Evolutionary conservation across 2,113 vertebrate genomes (phyloP), one percentile per base, ranked within the genome.

Genomic region (Periophthalmodon schlosseri): DNA sequence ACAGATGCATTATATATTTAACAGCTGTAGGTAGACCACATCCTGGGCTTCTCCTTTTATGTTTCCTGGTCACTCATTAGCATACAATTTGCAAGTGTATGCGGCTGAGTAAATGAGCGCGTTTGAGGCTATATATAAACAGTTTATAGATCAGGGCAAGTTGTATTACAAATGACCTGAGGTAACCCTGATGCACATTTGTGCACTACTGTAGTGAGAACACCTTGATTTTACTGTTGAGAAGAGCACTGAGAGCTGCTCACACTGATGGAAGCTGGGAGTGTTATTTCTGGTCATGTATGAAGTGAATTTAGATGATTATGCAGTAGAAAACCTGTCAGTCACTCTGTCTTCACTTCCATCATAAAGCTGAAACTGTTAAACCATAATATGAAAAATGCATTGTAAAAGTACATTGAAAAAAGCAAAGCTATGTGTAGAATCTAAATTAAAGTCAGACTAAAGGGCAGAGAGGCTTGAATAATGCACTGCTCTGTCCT

Each of bases 1-100:
- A 93, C 91, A 89, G 89, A 93, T 92, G 90, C 85, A 92, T 93
- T 92, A 91, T 91, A 92, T 91, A 91, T 92, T 93, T 93, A 93
- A 92, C 88, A 89, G 90, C 88, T 87, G 82, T 76, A 86, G 82
- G 86, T 89, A 87, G 88, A 92, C 86, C 90, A 87, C 91, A 88
- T 93, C 83, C 86, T 64, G 76, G 83, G 68, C 70, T 73, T 74
- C 75, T 71, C 75, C 71, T 84, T 84, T 87, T 77, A 74, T 77
- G 75, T 81, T 88, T 86, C 69, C 77, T 71, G 86, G 79, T 88
- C 84, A 86, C 72, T 85, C 70, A 88, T 91, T 91, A 86, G 74
- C 72, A 89, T 89, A 79, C 44, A 68, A 86, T 88, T 84, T 74
- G 9, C 71, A 77, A 64, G 23, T 21, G 28, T 77, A 75, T 79